Conservation (phyloP, 1,140 invertebrate species). For the Limonius californicus region DNA sequence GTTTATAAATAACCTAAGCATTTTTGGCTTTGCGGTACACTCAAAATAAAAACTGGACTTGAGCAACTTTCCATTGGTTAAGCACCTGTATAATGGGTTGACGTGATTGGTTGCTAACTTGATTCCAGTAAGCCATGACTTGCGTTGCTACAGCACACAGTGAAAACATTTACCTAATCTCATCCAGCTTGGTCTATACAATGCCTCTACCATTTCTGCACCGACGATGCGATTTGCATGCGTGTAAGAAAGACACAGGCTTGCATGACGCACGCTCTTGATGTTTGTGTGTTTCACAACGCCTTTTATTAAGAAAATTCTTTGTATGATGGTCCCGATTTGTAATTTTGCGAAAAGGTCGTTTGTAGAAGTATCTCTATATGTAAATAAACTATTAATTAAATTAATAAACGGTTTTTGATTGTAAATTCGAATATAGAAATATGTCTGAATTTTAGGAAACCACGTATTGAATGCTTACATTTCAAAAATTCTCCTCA, state of each 20-base stretch:
- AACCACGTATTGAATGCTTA: too few species aligned
- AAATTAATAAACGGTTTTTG: too few species aligned
- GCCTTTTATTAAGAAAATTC: too few species aligned
- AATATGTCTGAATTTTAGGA: too few species aligned
- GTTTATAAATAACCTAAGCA: slow-evolving; percentile 5
- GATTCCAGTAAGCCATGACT: slow-evolving; percentile 12
- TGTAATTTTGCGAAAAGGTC: too few species aligned
- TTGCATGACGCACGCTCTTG: too few species aligned
- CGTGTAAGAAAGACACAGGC: neutral
- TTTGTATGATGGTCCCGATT: too few species aligned
- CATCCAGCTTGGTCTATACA: neutral
- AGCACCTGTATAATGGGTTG: neutral
- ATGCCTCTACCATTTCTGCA: neutral
- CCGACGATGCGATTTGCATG: neutral
- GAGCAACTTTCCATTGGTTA: slow-evolving; percentile 5
- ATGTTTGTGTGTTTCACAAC: too few species aligned
- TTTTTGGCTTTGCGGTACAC: neutral
- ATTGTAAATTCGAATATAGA: too few species aligned
- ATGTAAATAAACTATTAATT: too few species aligned
- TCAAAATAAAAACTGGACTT: neutral
- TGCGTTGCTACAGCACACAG: neutral
- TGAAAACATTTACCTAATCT: neutral
- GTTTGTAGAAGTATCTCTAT: too few species aligned
- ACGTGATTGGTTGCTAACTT: slow-evolving; percentile 3
- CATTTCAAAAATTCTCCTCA: too few species aligned